Percentiles rank a stretch among this genome's conserved stretches.
phyloP scores from a whole-genome alignment of 2,797 vertebrate genomes.

The Yasuhikotakia modesta region DNA sequence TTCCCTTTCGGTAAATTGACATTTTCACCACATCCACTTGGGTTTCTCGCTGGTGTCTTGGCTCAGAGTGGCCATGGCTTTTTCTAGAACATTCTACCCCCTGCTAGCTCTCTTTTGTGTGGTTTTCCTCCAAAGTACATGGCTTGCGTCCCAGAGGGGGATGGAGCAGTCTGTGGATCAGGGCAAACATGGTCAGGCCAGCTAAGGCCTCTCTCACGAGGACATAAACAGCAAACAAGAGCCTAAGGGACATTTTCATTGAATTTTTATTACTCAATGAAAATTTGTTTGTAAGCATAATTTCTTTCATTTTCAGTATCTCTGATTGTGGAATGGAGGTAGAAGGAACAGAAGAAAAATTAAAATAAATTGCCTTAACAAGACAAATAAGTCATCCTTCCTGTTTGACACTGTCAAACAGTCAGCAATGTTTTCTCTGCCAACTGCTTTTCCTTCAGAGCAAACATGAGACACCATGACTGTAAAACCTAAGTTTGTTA shows the following conservation, averaged over 20 bases:
- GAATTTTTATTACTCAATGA: too few species aligned
- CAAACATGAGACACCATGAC: slow-evolving; percentile 43
- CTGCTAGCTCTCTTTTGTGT: slow-evolving; percentile 75
- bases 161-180: slow-evolving; percentile 56
- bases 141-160: slow-evolving; percentile 69
- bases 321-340: slow-evolving; percentile 34
- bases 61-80: slow-evolving; percentile 69
- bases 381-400: slow-evolving; percentile 35
- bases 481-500: slow-evolving; percentile 47
- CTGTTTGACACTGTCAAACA: slow-evolving; percentile 35
- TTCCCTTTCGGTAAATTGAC: slow-evolving; percentile 82
- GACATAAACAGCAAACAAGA: slow-evolving; percentile 56
- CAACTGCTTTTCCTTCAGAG: slow-evolving; percentile 20
- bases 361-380: background rate
- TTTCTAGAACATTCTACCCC: slow-evolving; percentile 78
- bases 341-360: slow-evolving; percentile 12
- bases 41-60: slow-evolving; percentile 77
- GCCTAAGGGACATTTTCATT: slow-evolving; percentile 55
- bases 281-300: too few species aligned
- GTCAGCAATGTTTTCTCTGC: slow-evolving; percentile 31
- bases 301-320: slow-evolving; percentile 32
- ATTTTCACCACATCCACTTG: slow-evolving; percentile 84
- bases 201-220: slow-evolving; percentile 51
- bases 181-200: slow-evolving; percentile 57
- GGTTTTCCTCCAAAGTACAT: slow-evolving; percentile 79